Percentiles rank a stretch among this genome's conserved stretches.
Conservation (phyloP, 2,888 invertebrate species). For the Nemapogon koenigi region DNA sequence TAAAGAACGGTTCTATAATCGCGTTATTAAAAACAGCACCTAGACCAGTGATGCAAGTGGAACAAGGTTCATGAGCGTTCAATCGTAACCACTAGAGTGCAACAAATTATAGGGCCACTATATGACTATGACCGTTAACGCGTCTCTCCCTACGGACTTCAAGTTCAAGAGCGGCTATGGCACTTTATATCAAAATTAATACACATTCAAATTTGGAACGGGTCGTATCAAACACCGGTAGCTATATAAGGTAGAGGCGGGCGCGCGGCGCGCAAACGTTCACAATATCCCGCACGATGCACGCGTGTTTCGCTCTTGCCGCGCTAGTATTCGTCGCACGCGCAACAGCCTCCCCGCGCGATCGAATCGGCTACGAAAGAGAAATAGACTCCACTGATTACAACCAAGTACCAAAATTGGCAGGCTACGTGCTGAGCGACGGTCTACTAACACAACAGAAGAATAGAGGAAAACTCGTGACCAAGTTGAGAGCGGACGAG, state of each 20-base stretch:
- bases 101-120: conserved; percentile 31
- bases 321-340: conserved; percentile 26
- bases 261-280: conserved; percentile 55
- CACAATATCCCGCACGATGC: conserved; percentile 52
- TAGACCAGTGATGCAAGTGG: conserved; percentile 47
- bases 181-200: conserved; percentile 35
- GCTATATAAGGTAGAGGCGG: conserved; percentile 52
- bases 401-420: conserved; percentile 40
- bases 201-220: conserved; percentile 53
- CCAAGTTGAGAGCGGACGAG: conserved; percentile 42
- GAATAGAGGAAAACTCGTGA: conserved; percentile 47
- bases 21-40: too few species aligned
- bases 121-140: conserved; percentile 17
- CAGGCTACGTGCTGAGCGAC: conserved; percentile 39
- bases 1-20: too few species aligned
- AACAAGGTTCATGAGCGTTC: conserved; percentile 58
- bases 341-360: conserved; percentile 33
- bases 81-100: conserved; percentile 37
- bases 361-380: conserved; percentile 47
- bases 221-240: conserved; percentile 51
- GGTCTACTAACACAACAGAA: conserved; percentile 35
- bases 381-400: conserved; percentile 43
- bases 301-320: conserved; percentile 45
- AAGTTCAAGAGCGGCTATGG: conserved; percentile 60
- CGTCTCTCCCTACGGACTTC: conserved; percentile 21